Evolutionary conservation across 1,140 invertebrate genomes (phyloP).

Genomic region (Myzus persicae): DNA sequence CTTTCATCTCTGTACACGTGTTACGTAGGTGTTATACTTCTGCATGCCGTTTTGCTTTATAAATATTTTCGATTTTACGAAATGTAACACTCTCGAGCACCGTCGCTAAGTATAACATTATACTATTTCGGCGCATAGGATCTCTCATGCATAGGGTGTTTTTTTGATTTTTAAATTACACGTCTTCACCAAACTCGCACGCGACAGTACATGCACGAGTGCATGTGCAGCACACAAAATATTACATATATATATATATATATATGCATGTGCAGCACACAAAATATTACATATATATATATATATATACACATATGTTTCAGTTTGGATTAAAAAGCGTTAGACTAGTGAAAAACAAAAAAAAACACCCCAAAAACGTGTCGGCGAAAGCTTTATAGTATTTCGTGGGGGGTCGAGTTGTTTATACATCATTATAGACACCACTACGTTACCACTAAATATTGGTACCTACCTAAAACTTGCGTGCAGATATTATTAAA

Average conservation of each 20-base stretch:
- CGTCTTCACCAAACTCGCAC: not conserved
- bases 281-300: no score
- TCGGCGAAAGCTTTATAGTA: not conserved
- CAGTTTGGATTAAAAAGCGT: not conserved
- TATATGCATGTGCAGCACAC: not conserved
- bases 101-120: not conserved
- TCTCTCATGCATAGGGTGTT: not conserved
- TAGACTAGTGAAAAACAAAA: not conserved
- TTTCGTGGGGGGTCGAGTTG: not conserved
- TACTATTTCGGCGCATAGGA: not conserved
- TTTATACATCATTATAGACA: not conserved
- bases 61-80: not conserved
- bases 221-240: not conserved
- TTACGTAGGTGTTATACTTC: not conserved
- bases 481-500: not conserved
- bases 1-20: not conserved
- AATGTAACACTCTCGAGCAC: not conserved
- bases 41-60: not conserved
- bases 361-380: not conserved
- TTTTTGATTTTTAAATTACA: not conserved
- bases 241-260: no score
- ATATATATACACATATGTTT: no score
- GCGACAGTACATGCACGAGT: not conserved
- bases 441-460: not conserved
- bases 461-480: not conserved